Evolutionary conservation across 2,113 vertebrate genomes (phyloP).

Genomic region (Benitochromis conjunctus): DNA sequence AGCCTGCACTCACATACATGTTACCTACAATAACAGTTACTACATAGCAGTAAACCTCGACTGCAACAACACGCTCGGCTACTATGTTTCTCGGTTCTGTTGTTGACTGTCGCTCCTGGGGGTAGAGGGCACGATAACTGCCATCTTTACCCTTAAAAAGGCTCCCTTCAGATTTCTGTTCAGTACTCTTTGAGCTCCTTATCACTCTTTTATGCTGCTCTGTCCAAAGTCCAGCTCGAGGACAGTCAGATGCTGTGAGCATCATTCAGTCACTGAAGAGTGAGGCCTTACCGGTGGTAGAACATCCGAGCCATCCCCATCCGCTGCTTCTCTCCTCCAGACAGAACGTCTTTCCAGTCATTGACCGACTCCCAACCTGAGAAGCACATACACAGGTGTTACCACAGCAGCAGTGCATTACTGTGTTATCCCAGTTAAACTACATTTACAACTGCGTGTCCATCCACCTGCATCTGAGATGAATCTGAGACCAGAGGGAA

Average conservation of each 20-base stretch:
- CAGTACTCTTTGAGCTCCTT: background rate
- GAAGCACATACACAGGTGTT: background rate
- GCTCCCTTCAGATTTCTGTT: background rate
- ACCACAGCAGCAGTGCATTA: background rate
- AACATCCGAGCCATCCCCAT: slow-evolving; percentile 99
- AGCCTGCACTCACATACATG: background rate
- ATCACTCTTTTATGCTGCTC: background rate
- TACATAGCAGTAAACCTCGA: background rate
- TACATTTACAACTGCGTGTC: background rate
- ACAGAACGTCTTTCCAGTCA: slow-evolving; percentile 97
- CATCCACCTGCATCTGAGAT: background rate
- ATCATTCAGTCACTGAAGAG: background rate
- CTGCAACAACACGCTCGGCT: background rate
- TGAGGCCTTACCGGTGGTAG: slow-evolving; percentile 83
- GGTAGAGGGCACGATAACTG: background rate
- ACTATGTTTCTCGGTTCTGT: background rate
- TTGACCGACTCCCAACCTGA: slow-evolving; percentile 90
- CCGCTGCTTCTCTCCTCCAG: slow-evolving; percentile 96
- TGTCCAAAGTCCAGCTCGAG: background rate
- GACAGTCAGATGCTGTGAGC: background rate
- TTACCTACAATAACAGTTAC: background rate
- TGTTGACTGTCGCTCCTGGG: background rate
- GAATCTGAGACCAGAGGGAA: background rate
- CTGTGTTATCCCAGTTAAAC: background rate
- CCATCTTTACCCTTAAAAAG: background rate